Conservation (phyloP, 1,140 invertebrate genomes). For the Pantala flavescens region DNA sequence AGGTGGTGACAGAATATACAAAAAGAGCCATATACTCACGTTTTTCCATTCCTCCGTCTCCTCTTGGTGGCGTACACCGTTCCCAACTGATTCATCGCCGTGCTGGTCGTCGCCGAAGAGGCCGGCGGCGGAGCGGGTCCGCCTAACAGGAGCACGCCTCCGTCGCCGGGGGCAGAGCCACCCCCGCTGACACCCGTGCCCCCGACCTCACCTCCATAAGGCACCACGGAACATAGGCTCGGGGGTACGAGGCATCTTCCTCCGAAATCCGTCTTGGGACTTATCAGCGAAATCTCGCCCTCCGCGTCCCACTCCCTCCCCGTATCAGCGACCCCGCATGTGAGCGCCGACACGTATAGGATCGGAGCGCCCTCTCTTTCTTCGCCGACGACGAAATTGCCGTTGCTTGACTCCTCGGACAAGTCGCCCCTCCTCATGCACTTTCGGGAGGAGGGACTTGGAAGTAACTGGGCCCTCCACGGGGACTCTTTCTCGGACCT, state of each 20-base stretch:
- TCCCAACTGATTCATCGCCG: constrained; percentile 70
- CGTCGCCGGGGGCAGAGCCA: neutral
- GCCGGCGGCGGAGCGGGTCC: constrained; percentile 19
- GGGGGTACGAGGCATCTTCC: neutral
- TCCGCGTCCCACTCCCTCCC: neutral
- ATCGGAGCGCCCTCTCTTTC: neutral
- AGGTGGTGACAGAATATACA: too few species aligned
- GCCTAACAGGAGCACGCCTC: neutral
- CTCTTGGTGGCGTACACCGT: constrained; percentile 92
- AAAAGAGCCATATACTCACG: constrained; percentile 44
- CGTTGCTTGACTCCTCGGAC: too few species aligned
- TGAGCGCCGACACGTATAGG: neutral
- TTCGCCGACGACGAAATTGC: too few species aligned
- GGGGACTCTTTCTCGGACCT: too few species aligned
- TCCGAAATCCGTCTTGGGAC: constrained; percentile 2
- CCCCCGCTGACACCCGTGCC: neutral
- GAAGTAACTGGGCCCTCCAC: too few species aligned
- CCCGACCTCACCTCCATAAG: neutral
- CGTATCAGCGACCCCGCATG: neutral
- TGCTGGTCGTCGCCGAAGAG: constrained; percentile 31
- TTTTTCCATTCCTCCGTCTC: constrained; percentile 84
- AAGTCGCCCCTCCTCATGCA: too few species aligned
- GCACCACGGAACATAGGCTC: neutral
- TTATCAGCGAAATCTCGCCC: neutral
- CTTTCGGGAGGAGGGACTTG: too few species aligned